Evolutionary conservation across 2,797 vertebrate genomes (phyloP).

Genomic region (Babyrousa celebensis): DNA sequence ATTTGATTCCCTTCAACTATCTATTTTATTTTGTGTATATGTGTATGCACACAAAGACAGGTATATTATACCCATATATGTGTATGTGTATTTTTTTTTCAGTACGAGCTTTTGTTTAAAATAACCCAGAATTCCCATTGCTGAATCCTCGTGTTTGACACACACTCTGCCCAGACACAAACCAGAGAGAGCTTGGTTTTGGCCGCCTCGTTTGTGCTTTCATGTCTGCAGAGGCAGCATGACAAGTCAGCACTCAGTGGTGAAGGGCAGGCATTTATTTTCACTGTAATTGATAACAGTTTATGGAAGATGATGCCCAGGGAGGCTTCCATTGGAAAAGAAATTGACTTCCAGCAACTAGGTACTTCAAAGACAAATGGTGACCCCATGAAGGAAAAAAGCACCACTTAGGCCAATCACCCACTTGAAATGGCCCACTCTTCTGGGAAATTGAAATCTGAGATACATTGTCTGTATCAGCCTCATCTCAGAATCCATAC

Average conservation of each 20-base stretch:
- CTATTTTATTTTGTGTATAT: not conserved
- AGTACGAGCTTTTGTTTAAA: conserved; percentile 55
- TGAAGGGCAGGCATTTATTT: conserved; percentile 69
- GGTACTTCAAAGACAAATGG: conserved; percentile 61
- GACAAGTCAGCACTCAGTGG: not conserved
- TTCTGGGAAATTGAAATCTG: conserved; percentile 65
- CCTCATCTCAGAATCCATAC: conserved; percentile 70
- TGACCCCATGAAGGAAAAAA: conserved; percentile 66
- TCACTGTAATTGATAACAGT: conserved; percentile 67
- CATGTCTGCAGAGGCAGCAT: conserved; percentile 24
- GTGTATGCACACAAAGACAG: not conserved
- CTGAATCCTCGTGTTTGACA: not conserved
- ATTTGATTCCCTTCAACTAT: not conserved
- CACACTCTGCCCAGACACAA: not conserved
- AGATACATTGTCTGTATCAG: conserved; percentile 54
- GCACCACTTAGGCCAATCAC: not conserved
- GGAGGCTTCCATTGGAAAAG: conserved; percentile 54
- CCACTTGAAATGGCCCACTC: not conserved
- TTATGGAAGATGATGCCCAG: conserved; percentile 58
- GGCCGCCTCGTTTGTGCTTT: not conserved
- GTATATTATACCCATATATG: not conserved
- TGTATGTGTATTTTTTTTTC: not conserved
- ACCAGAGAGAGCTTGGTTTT: not conserved
- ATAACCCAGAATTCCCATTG: conserved; percentile 19
- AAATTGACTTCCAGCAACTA: conserved; percentile 33